Base-by-base conservation (phyloP, 2,113 vertebrate species). In the Phainopepla nitens region DNA sequence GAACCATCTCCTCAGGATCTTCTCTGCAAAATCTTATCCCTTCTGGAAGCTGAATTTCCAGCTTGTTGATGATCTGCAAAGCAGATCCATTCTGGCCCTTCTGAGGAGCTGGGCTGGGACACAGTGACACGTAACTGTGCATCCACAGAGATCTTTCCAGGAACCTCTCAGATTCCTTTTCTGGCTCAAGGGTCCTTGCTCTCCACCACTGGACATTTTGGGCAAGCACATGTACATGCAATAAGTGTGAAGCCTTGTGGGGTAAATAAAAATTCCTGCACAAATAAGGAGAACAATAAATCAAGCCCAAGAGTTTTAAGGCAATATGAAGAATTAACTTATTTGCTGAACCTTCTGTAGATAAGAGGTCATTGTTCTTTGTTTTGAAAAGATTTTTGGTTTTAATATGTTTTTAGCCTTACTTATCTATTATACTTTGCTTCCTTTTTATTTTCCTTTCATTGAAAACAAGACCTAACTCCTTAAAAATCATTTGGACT, bases 381-480 rank as follows among this genome's bases (percentile, higher is more conserved):
- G 54, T 33, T 90, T 80, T 88, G 71, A 91, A 97, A 96, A 83
- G 42, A 83, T 82, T 90, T 85, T 68, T 94, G 75, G 1, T 28
- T 91, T 91, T 62, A 80, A 57, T 73, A 50, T 23, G 71, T 87
- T 65, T 72, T 91, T 70, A 90, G 33, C 56, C 35, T 82, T 79
- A 80, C 87, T 93, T 95, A 94, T 66, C 96, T 94, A 27, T 75
- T 93, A 86, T 83, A 65, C 14, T 86, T 91, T 86, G 75, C 90
- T 96, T 96, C 95, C 94, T 95, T 88, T 94, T 88, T 93, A 72
- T 95, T 96, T 96, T 95, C 89, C 94, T 93, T 96, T 88, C 60
- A 95, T 95, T 95, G 93, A 96, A 96, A 95, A 90, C 77, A 75
- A 80, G 82, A 58, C 31, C 36, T 61, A 92, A 80, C 23, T 80